Base-by-base conservation (phyloP, 2,888 invertebrate species). In the Chymomyza amoena region DNA sequence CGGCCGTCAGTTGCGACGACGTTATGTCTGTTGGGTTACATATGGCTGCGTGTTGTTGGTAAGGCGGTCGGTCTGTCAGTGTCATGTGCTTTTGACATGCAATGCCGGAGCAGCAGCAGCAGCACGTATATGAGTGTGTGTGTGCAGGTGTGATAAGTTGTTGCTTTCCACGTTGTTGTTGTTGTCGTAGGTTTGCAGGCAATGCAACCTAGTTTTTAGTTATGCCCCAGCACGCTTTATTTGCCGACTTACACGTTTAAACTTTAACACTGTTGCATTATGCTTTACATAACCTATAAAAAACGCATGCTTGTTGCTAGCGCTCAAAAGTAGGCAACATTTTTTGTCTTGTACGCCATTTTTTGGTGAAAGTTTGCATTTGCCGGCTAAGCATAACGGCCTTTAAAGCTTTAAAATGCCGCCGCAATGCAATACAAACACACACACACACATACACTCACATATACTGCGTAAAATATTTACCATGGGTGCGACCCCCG, bases 1-100 rank as follows among this genome's bases (percentile, higher is more conserved):
- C 32, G n/a, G 28, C 73, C 78, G 87, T 72, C 84, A 71, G 73
- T 45, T 45, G 13, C 39, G 39, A 10, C 39, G 39, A 45, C 39
- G 39, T 45, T 70, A 64, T 83, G 88, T 86, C 86, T 88, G 86
- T 74, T 74, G 69, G 65, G 69, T 68, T 73, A 52, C 69, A 66
- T 51, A 39, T 56, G 32, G 32, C 32, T 32, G 60, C 25, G 18
- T 66, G 65, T 2, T 39, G 16, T 4, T 45, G 16, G n/a, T n/a
- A 16, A 16, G 39, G 25, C 32, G 32, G 32, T 28, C 73, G 77
- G 62, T 72, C 77, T 69, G 64, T 77, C 73, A 69, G 64, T 73
- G 77, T 68, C 73, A 73, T 72, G 69, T 66, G 77, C 69, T 69
- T 59, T 68, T 73, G 73, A 76, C 76, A 15, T n/a, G 25, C 13